Conservation (phyloP, 2,113 vertebrate genomes). For the Cisticola juncidis region DNA sequence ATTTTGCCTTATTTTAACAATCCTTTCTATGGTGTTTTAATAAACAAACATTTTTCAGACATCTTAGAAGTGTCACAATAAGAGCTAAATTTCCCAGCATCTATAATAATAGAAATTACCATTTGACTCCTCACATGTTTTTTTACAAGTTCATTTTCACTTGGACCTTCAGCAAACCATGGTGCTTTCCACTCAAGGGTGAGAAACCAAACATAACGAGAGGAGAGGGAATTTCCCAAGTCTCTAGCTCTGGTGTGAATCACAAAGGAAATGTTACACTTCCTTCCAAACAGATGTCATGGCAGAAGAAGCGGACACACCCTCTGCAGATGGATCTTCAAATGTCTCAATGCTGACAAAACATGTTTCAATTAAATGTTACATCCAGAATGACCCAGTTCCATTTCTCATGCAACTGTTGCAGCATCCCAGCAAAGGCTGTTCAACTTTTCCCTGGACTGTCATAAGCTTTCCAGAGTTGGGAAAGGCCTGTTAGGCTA, state of each 20-base stretch:
- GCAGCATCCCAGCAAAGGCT: neutral
- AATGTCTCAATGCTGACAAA: slow-evolving; percentile 43
- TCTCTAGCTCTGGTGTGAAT: slow-evolving; percentile 21
- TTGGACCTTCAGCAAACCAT: neutral
- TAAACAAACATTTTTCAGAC: neutral
- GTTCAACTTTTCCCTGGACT: neutral
- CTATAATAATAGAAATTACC: neutral
- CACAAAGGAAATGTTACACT: slow-evolving; percentile 25
- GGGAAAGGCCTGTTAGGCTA: neutral
- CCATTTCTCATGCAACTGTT: neutral
- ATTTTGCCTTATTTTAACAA: neutral
- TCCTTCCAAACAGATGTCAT: slow-evolving; percentile 65
- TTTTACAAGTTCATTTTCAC: neutral
- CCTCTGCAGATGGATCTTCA: slow-evolving; percentile 59
- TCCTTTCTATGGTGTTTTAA: neutral
- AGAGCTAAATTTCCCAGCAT: neutral
- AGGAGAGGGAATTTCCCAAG: neutral
- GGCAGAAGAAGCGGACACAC: slow-evolving; percentile 41
- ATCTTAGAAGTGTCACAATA: neutral
- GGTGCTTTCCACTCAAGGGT: neutral
- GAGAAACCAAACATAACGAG: neutral
- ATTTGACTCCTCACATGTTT: neutral
- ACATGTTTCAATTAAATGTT: slow-evolving; percentile 36
- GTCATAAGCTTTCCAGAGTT: neutral
- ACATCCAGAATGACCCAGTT: slow-evolving; percentile 9